A percentile compares a stretch with the other conserved stretches of the same genome.
Evolutionary conservation across 2,888 invertebrate genomes (phyloP).

Genomic region (Philonicus albiceps): DNA sequence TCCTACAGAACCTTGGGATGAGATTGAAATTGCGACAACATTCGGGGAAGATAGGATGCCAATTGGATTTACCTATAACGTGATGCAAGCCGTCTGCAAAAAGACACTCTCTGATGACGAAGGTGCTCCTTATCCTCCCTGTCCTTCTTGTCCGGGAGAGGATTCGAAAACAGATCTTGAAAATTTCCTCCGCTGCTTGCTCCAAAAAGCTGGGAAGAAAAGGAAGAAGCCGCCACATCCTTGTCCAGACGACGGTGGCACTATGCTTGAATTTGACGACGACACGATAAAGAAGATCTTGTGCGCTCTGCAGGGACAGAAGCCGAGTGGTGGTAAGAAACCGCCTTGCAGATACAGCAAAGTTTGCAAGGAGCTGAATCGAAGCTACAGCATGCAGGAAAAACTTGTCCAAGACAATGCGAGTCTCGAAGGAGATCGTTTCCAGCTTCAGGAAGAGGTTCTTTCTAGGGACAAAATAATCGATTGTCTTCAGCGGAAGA

Average conservation of each 20-base stretch:
- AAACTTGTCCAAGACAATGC: constrained; percentile 73
- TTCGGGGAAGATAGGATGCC: constrained; percentile 57
- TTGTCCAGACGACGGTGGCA: neutral
- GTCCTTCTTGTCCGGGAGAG: neutral
- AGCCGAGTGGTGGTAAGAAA: neutral
- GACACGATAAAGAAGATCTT: neutral
- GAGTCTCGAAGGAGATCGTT: constrained; percentile 74
- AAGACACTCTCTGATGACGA: neutral
- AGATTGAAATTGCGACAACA: constrained; percentile 57
- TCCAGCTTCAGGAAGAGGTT: constrained; percentile 49
- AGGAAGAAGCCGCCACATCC: neutral
- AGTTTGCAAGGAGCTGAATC: constrained; percentile 64
- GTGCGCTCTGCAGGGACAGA: neutral
- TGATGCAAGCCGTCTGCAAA: constrained; percentile 23
- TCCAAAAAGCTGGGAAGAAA: neutral
- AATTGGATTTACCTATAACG: constrained; percentile 19
- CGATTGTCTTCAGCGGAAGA: constrained; percentile 47
- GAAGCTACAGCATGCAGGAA: constrained; percentile 74
- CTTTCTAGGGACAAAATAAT: constrained; percentile 42
- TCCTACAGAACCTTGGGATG: constrained; percentile 55
- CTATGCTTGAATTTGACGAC: neutral
- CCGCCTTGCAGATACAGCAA: constrained; percentile 59
- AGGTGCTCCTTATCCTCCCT: neutral
- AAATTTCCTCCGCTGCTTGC: neutral
- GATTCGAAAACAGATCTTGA: neutral